Conservation (phyloP, 37 sponge, comb jelly and placozoan species). For the Haliclona indistincta region DNA sequence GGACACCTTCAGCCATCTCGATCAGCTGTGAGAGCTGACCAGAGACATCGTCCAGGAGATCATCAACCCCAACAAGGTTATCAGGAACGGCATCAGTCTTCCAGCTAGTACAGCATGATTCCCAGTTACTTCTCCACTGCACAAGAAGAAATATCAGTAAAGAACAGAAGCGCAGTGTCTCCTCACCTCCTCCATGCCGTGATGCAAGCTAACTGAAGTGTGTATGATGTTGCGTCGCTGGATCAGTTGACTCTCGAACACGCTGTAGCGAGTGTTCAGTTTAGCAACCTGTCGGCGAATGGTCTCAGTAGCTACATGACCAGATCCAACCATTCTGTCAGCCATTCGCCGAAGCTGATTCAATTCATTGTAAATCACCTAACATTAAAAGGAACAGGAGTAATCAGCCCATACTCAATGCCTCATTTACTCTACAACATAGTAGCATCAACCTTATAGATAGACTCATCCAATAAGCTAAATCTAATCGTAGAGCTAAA, state of each 20-base stretch:
- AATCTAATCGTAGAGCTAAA: no score
- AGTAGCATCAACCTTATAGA: no score
- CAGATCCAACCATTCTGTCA: constrained; percentile 48
- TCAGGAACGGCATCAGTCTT: constrained; percentile 14
- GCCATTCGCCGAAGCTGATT: constrained; percentile 77
- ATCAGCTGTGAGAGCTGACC: constrained; percentile 17
- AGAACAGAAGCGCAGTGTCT: no score
- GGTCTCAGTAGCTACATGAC: constrained; percentile 54
- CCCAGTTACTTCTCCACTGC: constrained; percentile 27
- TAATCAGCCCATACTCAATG: not conserved
- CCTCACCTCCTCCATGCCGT: constrained; percentile 30
- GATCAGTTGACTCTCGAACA: constrained; percentile 31
- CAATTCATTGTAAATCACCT: constrained; percentile 47
- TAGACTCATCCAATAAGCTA: no score
- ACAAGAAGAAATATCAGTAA: no score
- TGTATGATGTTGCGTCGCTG: constrained; percentile 44
- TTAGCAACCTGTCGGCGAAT: constrained; percentile 54
- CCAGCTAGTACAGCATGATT: not conserved
- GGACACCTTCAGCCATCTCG: constrained; percentile 1
- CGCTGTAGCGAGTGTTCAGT: constrained; percentile 42
- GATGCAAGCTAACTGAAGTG: constrained; percentile 32
- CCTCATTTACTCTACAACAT: not conserved
- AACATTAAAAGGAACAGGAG: no score
- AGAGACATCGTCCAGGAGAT: constrained; percentile 5
- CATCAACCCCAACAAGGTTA: constrained; percentile 6